Evolutionary conservation across 2,888 invertebrate genomes (phyloP).

Genomic region (Paralinhomoeus sp.): DNA sequence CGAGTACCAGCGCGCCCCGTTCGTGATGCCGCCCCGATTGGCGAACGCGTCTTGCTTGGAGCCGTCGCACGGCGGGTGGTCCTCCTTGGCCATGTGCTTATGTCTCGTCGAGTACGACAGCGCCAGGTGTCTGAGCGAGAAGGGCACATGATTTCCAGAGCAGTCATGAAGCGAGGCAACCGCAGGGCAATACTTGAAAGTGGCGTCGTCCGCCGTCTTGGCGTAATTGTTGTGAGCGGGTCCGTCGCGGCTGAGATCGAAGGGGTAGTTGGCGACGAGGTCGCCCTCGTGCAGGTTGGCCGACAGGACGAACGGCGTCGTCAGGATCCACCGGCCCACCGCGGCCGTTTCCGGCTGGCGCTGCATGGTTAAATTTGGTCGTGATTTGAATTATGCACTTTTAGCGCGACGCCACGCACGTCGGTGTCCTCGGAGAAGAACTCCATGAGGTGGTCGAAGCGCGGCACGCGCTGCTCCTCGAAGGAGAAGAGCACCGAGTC

Average conservation of each 20-base stretch:
- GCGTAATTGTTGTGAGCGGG: constrained; percentile 43
- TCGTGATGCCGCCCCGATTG: constrained; percentile 55
- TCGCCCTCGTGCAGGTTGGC: constrained; percentile 87
- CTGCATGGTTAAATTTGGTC: no score
- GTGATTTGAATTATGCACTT: no score
- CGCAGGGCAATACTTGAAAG: constrained; percentile 53
- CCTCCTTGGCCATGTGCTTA: constrained; percentile 46
- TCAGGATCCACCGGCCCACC: constrained; percentile 64
- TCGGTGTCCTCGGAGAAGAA: constrained; percentile 17
- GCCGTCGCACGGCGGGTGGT: constrained; percentile 40
- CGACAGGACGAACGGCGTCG: constrained; percentile 66
- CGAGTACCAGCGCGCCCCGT: constrained; percentile 48
- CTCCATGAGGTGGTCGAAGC: constrained; percentile 22
- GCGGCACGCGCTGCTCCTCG: constrained; percentile 15
- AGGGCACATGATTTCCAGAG: not conserved
- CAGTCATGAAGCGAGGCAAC: no score
- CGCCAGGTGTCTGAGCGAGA: constrained; percentile 47
- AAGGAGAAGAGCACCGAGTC: constrained; percentile 44
- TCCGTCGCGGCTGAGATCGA: constrained; percentile 44
- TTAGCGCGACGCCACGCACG: constrained; percentile 6
- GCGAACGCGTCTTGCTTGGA: constrained; percentile 44
- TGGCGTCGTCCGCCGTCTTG: constrained; percentile 55
- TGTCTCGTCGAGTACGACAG: constrained; percentile 44
- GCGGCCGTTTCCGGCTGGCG: constrained; percentile 58
- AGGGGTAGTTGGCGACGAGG: constrained; percentile 91